Percentiles rank a stretch among this genome's conserved stretches.
These are phyloP conservation scores for Zeus faber DNA, from an alignment of 2,113 vertebrate species.

Conservation along the genomic window DNA sequence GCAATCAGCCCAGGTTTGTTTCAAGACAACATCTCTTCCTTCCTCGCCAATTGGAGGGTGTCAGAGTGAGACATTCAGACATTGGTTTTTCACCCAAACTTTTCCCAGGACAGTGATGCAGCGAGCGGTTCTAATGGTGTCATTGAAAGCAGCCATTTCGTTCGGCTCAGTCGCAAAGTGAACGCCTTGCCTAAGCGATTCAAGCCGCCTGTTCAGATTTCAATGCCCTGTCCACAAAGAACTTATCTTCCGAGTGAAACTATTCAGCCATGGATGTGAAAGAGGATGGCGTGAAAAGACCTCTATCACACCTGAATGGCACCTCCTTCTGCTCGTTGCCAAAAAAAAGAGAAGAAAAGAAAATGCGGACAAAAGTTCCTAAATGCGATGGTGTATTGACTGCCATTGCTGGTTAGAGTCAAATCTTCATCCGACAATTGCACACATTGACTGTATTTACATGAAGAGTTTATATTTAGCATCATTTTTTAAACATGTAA, in stretches of 20 bases:
- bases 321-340: background rate
- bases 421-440: conserved; percentile 26
- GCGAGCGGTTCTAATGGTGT: conserved; percentile 59
- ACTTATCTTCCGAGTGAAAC: conserved; percentile 58
- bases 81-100: conserved; percentile 49
- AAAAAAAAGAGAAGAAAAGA: background rate
- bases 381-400: no score
- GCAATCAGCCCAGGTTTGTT: conserved; percentile 76
- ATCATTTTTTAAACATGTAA: no score
- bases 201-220: conserved; percentile 56
- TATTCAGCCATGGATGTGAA: conserved; percentile 61
- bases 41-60: conserved; percentile 57
- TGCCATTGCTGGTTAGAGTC: conserved; percentile 22
- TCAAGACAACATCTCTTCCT: conserved; percentile 68
- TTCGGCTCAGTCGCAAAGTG: conserved; percentile 53
- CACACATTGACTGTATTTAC: no score
- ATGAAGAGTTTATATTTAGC: no score
- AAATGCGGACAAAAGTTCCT: no score
- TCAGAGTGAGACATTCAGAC: conserved; percentile 64
- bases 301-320: conserved; percentile 59
- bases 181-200: conserved; percentile 71
- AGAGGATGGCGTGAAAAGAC: conserved; percentile 41
- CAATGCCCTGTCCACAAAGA: conserved; percentile 65
- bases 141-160: conserved; percentile 65
- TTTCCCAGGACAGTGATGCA: conserved; percentile 71